A percentile compares a stretch with the other conserved stretches of the same genome.
phyloP scores from a whole-genome alignment of 2,888 invertebrate genomes.

The Lasioglossum figueresi region DNA sequence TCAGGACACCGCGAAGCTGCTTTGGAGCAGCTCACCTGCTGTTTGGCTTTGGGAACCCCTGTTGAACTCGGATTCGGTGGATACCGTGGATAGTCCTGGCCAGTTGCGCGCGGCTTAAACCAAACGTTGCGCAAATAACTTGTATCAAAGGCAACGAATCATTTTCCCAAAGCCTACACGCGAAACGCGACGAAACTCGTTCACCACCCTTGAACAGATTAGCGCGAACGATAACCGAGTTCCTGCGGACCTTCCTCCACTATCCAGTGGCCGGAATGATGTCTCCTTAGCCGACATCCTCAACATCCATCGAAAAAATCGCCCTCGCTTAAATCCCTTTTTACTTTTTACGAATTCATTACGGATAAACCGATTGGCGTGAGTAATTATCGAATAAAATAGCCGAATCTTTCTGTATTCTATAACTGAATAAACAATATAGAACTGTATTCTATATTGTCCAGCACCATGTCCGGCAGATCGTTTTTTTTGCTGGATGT shows the following conservation, averaged over 20 bases:
- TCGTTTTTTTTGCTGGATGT: not conserved
- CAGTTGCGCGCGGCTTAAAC: slow-evolving; percentile 29
- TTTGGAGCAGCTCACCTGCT: slow-evolving; percentile 25
- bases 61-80: slow-evolving; percentile 33
- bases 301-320: not conserved
- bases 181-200: slow-evolving; percentile 6
- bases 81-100: slow-evolving; percentile 10
- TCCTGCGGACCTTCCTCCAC: not conserved
- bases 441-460: too few relatives aligned
- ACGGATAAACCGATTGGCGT: not conserved
- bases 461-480: too few relatives aligned
- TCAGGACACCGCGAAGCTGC: slow-evolving; percentile 26
- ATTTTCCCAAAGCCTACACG: slow-evolving; percentile 29
- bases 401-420: not conserved
- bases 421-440: too few relatives aligned
- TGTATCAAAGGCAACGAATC: slow-evolving; percentile 57
- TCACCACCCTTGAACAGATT: slow-evolving; percentile 35
- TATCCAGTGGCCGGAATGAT: not conserved
- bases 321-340: not conserved
- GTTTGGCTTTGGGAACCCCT: slow-evolving; percentile 38
- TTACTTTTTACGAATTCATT: not conserved
- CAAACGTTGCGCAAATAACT: slow-evolving; percentile 52
- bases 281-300: not conserved
- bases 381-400: not conserved
- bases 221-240: slow-evolving; percentile 16